These are phyloP conservation scores for Sebastes fasciatus DNA, from an alignment of 2,113 vertebrate genomes.

Conservation along the genomic window DNA sequence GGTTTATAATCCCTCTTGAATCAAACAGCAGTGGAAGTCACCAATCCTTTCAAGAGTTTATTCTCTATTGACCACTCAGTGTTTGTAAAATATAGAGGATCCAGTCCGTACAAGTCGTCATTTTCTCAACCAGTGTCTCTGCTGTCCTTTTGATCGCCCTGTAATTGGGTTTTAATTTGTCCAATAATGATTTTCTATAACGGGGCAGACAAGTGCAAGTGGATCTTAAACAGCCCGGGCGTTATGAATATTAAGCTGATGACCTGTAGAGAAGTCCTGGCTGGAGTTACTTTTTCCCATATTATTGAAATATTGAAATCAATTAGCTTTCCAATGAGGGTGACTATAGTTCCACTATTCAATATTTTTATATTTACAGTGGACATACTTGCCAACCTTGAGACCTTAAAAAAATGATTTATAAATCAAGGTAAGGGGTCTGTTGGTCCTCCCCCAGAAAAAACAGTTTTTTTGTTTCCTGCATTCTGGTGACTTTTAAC, in stretches of 20 bases:
- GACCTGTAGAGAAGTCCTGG: background rate
- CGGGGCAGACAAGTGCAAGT: background rate
- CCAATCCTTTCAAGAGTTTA: background rate
- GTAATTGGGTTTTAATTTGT: conserved; percentile 24
- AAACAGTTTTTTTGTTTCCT: too few relatives aligned
- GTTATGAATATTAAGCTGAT: conserved; percentile 3
- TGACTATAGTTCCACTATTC: background rate
- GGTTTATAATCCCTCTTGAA: conserved; percentile 1
- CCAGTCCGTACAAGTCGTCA: background rate
- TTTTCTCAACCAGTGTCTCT: conserved; percentile 5
- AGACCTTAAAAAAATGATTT: too few relatives aligned
- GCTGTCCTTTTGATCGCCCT: conserved; percentile 1
- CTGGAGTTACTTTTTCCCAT: background rate
- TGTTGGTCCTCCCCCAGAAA: too few relatives aligned
- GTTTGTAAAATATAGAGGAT: background rate
- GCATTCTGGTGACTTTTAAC: too few relatives aligned
- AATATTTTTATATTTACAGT: background rate
- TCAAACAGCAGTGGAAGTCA: conserved; percentile 2
- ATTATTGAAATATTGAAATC: background rate
- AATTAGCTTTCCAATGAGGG: background rate
- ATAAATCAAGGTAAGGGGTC: too few relatives aligned
- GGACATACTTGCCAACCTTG: too few relatives aligned
- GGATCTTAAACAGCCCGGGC: conserved; percentile 9
- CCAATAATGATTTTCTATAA: conserved; percentile 19
- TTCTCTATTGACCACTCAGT: conserved; percentile 3